Evolutionary conservation across 2,113 vertebrate species (phyloP).

Genomic region (Balaeniceps rex): DNA sequence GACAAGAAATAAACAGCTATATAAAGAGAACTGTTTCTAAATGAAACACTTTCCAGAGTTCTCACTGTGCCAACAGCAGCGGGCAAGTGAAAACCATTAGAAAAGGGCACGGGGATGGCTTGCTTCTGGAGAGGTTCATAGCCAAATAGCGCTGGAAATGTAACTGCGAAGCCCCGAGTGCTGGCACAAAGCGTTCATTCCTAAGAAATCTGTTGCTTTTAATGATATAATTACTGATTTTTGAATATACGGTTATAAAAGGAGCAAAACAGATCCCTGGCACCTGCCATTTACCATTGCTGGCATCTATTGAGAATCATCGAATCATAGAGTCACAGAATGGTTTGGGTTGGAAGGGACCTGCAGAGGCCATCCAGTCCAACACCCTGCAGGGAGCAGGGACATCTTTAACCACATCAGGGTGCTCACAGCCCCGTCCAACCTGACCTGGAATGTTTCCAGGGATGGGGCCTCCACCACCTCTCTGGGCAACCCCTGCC

Average conservation of each 20-base stretch:
- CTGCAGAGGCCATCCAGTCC: too few species aligned
- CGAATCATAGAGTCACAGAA: too few species aligned
- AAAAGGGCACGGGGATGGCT: background rate
- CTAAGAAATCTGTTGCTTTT: slow-evolving; percentile 19
- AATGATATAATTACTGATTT: slow-evolving; percentile 29
- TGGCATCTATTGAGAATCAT: background rate
- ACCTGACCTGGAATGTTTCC: too few species aligned
- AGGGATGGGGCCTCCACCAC: too few species aligned
- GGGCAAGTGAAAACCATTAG: background rate
- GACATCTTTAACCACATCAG: too few species aligned
- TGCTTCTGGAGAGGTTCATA: background rate
- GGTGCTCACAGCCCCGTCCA: too few species aligned
- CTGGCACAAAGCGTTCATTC: background rate
- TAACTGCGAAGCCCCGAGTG: background rate
- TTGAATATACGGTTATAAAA: background rate
- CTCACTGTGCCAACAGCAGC: background rate
- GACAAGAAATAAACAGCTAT: background rate
- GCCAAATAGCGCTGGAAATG: background rate
- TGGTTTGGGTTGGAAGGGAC: too few species aligned
- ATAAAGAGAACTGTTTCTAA: background rate
- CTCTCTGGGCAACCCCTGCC: too few species aligned
- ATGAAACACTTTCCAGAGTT: background rate
- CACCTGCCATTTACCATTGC: background rate
- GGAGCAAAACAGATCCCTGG: background rate
- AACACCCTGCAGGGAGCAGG: too few species aligned